Base-by-base conservation (phyloP, 1,140 invertebrate species). In the Tenebrio molitor region DNA sequence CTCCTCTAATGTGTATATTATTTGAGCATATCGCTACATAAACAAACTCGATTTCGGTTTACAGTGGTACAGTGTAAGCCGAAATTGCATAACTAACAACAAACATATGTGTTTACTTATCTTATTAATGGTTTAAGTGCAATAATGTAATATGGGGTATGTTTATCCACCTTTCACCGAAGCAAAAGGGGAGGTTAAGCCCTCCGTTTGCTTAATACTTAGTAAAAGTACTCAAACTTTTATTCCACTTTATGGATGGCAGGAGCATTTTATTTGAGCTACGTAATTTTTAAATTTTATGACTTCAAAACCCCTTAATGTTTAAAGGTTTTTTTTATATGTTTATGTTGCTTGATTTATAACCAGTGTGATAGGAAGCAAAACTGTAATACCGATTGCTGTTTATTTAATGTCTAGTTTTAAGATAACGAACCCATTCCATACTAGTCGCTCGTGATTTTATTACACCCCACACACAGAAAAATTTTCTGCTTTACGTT, bases 231-330 rank as follows among this genome's bases (percentile, higher is more conserved):
- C 69, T 71, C 46, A 71, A 71, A 71, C 21, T 62, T 64, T 46
- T 64, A 71, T 71, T 46, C 58, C 58, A 36, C 8, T 71, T 71
- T 71, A 65, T 71, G 62, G 58, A 65, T 64, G 25, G 41, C 58
- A 62, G 34, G 69, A 41, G 34, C 34, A 41, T 71, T 71, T 71
- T 64, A 64, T 71, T 71, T 71, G 41, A 12, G 39, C 41, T 39
- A 65, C 25, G 69, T 71, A 71, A 71, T 71, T 71, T 71, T 71
- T 65, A 71, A 71, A 71, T 71, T 71, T 71, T 71, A 71, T 41
- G 58, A 71, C 58, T 46, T 64, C 62, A 50, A 58, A 36, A 64
- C 69, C 69, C 69, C 69, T 71, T 65, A 41, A 64, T 65, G 39
- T 71, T 65, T 62, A 63, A 64, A 65, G 19, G 69, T 71, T 64